A percentile compares a stretch with the other conserved stretches of the same genome.
Evolutionary conservation across 2,888 invertebrate species (phyloP).

Genomic region (Dolomedes plantarius): DNA sequence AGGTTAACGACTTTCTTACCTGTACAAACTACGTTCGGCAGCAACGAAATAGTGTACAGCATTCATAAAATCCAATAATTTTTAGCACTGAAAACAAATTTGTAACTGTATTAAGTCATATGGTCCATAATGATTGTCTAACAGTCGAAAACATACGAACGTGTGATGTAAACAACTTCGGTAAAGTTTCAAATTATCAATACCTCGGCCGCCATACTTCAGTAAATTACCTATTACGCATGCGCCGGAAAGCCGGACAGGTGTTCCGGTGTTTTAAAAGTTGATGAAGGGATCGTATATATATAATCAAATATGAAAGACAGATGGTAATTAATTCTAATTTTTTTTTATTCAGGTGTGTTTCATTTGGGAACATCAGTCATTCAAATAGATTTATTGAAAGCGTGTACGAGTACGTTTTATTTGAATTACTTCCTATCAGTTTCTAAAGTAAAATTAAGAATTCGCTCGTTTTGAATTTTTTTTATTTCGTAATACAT

Average conservation of each 20-base stretch:
- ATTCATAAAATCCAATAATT: constrained; percentile 15
- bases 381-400: too few species aligned
- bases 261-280: constrained; percentile 43
- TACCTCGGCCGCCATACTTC: constrained; percentile 62
- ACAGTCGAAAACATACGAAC: constrained; percentile 9
- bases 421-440: too few species aligned
- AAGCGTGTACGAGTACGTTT: too few species aligned
- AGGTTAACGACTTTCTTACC: constrained; percentile 70
- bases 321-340: too few species aligned
- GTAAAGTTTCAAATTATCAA: constrained; percentile 53
- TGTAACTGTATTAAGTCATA: neutral
- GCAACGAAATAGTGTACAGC: constrained; percentile 50
- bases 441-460: too few species aligned
- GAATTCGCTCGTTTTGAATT: neutral
- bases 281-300: constrained; percentile 27
- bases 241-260: constrained; percentile 51
- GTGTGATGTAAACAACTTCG: constrained; percentile 56
- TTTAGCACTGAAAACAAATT: neutral
- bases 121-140: neutral
- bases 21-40: constrained; percentile 61
- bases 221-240: constrained; percentile 29
- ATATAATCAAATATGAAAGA: neutral
- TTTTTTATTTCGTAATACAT: neutral
- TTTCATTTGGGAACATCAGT: too few species aligned
- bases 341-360: too few species aligned